Evolutionary conservation across 2,888 invertebrate genomes (phyloP).

Genomic region (Tipula lateralis): DNA sequence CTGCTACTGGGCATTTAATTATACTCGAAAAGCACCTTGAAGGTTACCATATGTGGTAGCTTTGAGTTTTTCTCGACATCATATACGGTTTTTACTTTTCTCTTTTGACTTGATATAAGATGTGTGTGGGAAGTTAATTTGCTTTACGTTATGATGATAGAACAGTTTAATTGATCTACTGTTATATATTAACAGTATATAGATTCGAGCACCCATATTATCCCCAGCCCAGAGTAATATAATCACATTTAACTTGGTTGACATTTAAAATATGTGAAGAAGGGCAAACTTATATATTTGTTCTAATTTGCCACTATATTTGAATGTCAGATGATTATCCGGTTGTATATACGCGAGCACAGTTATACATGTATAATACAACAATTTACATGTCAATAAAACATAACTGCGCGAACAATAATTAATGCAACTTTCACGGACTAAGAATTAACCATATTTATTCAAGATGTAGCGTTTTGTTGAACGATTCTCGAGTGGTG

Average conservation of each 20-base stretch:
- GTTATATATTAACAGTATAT: neutral
- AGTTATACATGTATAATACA: neutral
- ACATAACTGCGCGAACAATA: neutral
- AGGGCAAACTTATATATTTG: neutral
- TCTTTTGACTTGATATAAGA: neutral
- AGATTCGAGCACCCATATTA: neutral
- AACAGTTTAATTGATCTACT: neutral
- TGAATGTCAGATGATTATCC: conserved; percentile 9
- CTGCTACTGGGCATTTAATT: neutral
- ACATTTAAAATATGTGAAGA: neutral
- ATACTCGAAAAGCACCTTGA: neutral
- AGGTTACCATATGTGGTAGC: neutral
- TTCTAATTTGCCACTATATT: neutral
- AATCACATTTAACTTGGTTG: neutral
- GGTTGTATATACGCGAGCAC: neutral
- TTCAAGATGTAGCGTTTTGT: neutral
- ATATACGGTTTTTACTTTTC: neutral
- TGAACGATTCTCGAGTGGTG: neutral
- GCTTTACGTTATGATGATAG: neutral
- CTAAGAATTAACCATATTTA: neutral
- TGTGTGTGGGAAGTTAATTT: conserved; percentile 4
- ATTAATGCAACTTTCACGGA: neutral
- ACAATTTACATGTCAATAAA: neutral
- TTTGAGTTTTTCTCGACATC: neutral
- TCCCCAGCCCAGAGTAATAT: neutral